These are phyloP conservation scores for Beris chalybata DNA, from an alignment of 2,888 invertebrate genomes.

Conservation along the genomic window DNA sequence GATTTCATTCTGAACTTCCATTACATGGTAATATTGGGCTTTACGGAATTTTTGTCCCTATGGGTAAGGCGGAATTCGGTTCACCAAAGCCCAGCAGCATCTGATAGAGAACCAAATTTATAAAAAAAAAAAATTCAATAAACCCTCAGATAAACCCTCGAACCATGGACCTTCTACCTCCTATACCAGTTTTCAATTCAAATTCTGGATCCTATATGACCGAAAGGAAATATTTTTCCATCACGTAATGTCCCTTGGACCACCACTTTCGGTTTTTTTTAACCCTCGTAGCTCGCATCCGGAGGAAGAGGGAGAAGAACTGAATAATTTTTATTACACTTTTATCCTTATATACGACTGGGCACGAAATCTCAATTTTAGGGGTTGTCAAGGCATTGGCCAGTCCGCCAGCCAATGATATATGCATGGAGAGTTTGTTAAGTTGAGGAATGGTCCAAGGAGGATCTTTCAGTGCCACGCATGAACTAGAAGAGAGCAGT, in stretches of 20 bases:
- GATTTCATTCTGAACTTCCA: slow-evolving; percentile 8
- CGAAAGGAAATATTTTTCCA: background rate
- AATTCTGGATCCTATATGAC: slow-evolving; percentile 16
- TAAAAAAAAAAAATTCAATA: slow-evolving; percentile 16
- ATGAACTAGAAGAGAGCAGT: too few species aligned
- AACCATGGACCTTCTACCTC: background rate
- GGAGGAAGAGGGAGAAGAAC: slow-evolving; percentile 4
- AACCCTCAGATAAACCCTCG: slow-evolving; percentile 19
- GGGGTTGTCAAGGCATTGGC: too few species aligned
- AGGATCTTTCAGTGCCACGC: too few species aligned
- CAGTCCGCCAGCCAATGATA: too few species aligned
- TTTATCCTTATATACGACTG: slow-evolving; percentile 19
- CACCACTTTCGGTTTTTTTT: background rate
- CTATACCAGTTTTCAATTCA: slow-evolving; percentile 10
- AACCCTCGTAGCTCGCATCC: background rate
- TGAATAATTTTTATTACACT: slow-evolving; percentile 15
- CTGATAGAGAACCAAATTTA: background rate
- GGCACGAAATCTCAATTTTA: background rate
- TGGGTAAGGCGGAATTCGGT: slow-evolving; percentile 7
- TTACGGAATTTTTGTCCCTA: slow-evolving; percentile 9
- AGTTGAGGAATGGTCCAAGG: too few species aligned
- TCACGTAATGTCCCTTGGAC: background rate
- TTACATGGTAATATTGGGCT: slow-evolving; percentile 14
- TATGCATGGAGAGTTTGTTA: too few species aligned
- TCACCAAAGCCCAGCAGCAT: background rate